Conservation (phyloP, 2,113 vertebrate species). For the Myrmecobius fasciatus region DNA sequence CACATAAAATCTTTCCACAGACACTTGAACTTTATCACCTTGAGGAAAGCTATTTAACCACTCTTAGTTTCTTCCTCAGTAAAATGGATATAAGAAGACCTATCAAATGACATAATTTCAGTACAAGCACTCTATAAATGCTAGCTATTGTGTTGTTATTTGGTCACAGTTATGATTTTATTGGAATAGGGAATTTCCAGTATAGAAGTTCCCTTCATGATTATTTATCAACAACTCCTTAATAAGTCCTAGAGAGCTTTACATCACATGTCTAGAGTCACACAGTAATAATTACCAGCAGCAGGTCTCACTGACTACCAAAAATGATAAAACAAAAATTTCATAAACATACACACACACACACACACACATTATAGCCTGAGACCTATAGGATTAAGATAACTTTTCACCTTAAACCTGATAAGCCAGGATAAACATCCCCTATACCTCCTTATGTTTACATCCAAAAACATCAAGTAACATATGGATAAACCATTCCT, state of each 20-base stretch:
- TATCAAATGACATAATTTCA: neutral
- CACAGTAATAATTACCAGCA: neutral
- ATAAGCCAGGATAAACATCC: neutral
- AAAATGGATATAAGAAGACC: neutral
- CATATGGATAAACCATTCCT: constrained; percentile 11
- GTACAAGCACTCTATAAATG: neutral
- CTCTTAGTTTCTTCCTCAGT: neutral
- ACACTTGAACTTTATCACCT: neutral
- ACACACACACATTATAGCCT: too few relatives aligned
- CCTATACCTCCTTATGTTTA: too few relatives aligned
- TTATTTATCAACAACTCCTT: neutral
- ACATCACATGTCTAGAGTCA: neutral
- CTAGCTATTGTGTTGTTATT: neutral
- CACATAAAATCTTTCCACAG: neutral
- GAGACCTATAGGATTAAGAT: neutral
- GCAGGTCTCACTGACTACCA: neutral
- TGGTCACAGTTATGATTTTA: neutral
- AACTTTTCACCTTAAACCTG: constrained; percentile 21
- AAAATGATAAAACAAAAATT: constrained; percentile 28
- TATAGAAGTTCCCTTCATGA: neutral
- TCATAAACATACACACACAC: too few relatives aligned
- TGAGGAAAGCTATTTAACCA: neutral
- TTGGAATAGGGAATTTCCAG: neutral
- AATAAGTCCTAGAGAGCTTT: neutral
- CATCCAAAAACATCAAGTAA: constrained; percentile 9